These are phyloP conservation scores for Lepisosteus oculatus DNA, from an alignment of 2,113 vertebrate genomes.

Conservation along the genomic window DNA sequence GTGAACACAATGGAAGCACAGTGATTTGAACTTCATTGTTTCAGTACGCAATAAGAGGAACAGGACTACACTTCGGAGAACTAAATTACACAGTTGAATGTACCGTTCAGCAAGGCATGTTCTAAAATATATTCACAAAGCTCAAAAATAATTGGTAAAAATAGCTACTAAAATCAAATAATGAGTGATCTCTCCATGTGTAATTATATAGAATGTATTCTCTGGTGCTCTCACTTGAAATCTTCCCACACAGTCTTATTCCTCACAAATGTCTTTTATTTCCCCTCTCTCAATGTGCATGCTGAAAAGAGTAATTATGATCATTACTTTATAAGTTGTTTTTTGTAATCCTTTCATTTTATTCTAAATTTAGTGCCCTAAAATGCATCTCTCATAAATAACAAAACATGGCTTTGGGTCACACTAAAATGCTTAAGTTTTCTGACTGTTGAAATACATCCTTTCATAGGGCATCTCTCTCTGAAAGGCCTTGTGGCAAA, in stretches of 20 bases:
- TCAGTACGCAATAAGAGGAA: background rate
- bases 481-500: too few relatives aligned
- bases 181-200: background rate
- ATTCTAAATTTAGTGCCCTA: background rate
- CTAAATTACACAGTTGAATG: background rate
- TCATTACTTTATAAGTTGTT: background rate
- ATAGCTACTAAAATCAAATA: too few relatives aligned
- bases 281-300: background rate
- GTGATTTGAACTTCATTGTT: background rate
- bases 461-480: too few relatives aligned
- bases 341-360: background rate
- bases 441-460: too few relatives aligned
- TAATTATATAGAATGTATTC: background rate
- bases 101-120: background rate
- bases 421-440: background rate
- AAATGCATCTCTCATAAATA: background rate
- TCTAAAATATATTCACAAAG: background rate
- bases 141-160: background rate
- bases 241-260: conserved; percentile 4
- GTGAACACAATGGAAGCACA: background rate
- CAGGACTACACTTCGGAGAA: background rate
- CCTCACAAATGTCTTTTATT: background rate
- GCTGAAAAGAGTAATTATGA: background rate
- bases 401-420: conserved; percentile 1
- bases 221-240: background rate